phyloP scores from a whole-genome alignment of 1,140 invertebrate genomes.

The Drosophila nannoptera region DNA sequence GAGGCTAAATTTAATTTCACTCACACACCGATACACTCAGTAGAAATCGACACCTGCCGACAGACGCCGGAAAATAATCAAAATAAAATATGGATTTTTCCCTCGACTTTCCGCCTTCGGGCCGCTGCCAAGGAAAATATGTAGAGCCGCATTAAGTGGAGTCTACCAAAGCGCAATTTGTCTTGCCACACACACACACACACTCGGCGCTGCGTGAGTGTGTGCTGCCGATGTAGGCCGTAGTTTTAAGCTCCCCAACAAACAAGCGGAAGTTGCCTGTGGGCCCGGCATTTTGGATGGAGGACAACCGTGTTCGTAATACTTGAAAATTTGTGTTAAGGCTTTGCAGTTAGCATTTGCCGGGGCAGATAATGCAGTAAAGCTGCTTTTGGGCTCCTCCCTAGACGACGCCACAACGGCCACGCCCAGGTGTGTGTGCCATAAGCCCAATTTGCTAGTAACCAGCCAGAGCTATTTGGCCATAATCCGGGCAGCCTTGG shows the following conservation, averaged over 20 bases:
- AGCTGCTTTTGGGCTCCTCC: conserved; percentile 61
- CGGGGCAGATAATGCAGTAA: conserved; percentile 55
- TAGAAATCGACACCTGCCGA: conserved; percentile 72
- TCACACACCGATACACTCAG: conserved; percentile 15
- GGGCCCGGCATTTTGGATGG: not conserved
- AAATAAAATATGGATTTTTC: conserved; percentile 77
- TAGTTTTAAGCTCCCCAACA: conserved; percentile 63
- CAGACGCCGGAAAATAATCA: conserved; percentile 73
- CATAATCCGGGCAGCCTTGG: conserved; percentile 10
- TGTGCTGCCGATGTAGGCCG: conserved; percentile 19
- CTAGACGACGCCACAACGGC: conserved; percentile 31
- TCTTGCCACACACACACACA: conserved; percentile 38
- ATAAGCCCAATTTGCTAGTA: conserved; percentile 17
- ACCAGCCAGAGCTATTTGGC: conserved; percentile 7
- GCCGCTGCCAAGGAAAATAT: conserved; percentile 30
- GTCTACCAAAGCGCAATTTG: conserved; percentile 77
- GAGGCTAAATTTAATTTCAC: conserved; percentile 68
- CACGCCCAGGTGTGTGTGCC: conserved; percentile 32
- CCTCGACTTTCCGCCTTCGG: conserved; percentile 49
- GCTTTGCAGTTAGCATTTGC: conserved; percentile 41
- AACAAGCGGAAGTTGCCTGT: conserved; percentile 71
- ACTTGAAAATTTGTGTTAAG: conserved; percentile 72
- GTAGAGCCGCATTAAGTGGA: conserved; percentile 37
- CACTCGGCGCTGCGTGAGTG: conserved; percentile 25
- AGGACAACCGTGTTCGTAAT: conserved; percentile 45